Base-by-base conservation (phyloP, 2,888 invertebrate genomes). In the Poecilus cupreus region DNA sequence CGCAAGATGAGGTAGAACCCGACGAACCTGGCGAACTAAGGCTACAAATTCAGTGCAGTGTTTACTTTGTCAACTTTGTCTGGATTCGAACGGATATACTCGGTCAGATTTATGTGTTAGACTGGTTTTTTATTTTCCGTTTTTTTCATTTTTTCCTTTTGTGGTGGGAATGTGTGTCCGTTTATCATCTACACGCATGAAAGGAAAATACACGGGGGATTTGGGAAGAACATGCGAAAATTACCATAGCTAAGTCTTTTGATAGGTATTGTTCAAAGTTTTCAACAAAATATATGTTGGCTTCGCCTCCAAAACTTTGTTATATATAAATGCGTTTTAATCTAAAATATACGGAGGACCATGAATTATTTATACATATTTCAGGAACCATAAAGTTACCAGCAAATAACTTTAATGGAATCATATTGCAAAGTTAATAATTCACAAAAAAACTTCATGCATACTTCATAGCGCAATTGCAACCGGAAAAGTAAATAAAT, bases 131-230 rank as follows among this genome's bases (percentile, higher is more conserved):
- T 75, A 51, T 51, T 51, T 72, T 46, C 22, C 75, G 26, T 26
- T 75, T 51, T 51, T 75, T 51, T 75, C 51, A 24, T 51, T 75
- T 49, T 32, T 75, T 51, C 39, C 75, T 68, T 68, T 68, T 68
- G 39, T 37, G 39, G 26, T 54, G 18, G 16, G 46, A 75, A 54
- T 51, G 51, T 75, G 54, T 54, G 20, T 54, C 18, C 51, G 75
- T 75, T 75, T 75, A 75, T 75, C 75, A 75, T 75, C 54, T 54
- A 75, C 75, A 75, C 75, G 75, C 75, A 49, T 75, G 54, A 75
- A 75, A 75, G 46, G 54, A 75, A 26, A 54, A 75, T 75, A 37
- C 75, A 51, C 75, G 20, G 16, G 51, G 37, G 75, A 51, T 75
- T 75, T 54, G 75, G 24, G 18, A 68, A 68, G 64, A 68, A 68